Conservation (phyloP, 2,113 vertebrate species). For the Myotis davidii region DNA sequence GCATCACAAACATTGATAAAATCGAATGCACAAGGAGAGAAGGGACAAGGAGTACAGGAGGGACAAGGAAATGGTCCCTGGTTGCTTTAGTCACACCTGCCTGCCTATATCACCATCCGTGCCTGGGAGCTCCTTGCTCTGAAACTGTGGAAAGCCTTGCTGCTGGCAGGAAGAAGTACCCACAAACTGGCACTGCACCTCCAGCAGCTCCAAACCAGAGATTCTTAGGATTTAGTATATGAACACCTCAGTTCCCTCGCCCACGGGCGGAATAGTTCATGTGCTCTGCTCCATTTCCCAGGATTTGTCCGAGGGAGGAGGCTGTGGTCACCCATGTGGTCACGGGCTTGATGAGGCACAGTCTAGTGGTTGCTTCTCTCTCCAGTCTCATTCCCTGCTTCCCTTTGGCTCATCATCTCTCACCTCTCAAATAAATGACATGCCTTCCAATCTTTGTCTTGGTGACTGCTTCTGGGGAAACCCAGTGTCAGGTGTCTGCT, state of each 20-base stretch:
- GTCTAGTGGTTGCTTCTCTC: background rate
- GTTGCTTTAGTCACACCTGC: background rate
- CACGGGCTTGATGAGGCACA: background rate
- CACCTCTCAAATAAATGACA: background rate
- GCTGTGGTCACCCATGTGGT: background rate
- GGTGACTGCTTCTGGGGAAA: background rate
- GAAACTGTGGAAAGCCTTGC: background rate
- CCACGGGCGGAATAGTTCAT: fast-evolving
- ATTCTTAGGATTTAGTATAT: background rate
- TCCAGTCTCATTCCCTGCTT: background rate
- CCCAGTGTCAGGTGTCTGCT: background rate
- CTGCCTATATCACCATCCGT: too few species aligned
- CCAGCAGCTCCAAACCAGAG: too few species aligned
- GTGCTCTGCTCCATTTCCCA: background rate
- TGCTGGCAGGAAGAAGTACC: background rate
- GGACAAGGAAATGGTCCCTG: background rate
- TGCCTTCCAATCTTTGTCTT: fast-evolving
- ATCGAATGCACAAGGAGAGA: background rate
- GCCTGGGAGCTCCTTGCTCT: background rate
- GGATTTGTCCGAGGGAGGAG: background rate
- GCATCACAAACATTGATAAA: background rate
- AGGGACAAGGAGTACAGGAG: background rate
- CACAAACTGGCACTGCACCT: background rate
- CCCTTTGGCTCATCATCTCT: background rate
- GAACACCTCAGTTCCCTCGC: background rate